These are phyloP conservation scores for Arenaria interpres DNA, from an alignment of 2,113 vertebrate species.

Conservation along the genomic window DNA sequence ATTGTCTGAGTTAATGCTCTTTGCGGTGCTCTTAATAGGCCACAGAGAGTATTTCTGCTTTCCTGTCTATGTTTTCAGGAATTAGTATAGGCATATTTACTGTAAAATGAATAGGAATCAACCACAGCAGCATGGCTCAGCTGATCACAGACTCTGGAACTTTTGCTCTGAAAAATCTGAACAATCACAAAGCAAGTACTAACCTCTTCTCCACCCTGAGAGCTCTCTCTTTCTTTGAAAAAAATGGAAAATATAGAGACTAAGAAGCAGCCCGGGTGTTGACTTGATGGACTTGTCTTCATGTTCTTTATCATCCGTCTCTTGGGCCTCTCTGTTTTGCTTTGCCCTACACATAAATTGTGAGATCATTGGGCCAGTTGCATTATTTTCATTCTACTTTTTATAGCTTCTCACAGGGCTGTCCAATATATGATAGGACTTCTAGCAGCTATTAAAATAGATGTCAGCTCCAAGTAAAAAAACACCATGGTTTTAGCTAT, in stretches of 20 bases:
- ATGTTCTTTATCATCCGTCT: not conserved
- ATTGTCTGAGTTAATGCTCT: not conserved
- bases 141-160: not conserved
- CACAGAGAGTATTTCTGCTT: not conserved
- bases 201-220: not conserved
- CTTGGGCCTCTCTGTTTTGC: not conserved
- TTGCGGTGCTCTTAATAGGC: not conserved
- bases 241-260: not conserved
- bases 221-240: not conserved
- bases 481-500: not conserved
- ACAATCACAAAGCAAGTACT: not conserved
- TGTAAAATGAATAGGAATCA: not conserved
- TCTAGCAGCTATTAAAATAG: not conserved
- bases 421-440: not conserved
- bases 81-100: not conserved
- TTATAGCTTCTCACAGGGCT: not conserved
- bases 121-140: not conserved
- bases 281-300: not conserved
- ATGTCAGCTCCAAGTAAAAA: not conserved
- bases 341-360: not conserved
- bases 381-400: not conserved
- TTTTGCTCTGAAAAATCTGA: not conserved
- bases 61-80: not conserved
- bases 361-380: not conserved
- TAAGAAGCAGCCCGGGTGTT: not conserved